A percentile compares a stretch with the other conserved stretches of the same genome.
Evolutionary conservation across 2,113 vertebrate species (phyloP).

Genomic region (Empidonax alnorum): DNA sequence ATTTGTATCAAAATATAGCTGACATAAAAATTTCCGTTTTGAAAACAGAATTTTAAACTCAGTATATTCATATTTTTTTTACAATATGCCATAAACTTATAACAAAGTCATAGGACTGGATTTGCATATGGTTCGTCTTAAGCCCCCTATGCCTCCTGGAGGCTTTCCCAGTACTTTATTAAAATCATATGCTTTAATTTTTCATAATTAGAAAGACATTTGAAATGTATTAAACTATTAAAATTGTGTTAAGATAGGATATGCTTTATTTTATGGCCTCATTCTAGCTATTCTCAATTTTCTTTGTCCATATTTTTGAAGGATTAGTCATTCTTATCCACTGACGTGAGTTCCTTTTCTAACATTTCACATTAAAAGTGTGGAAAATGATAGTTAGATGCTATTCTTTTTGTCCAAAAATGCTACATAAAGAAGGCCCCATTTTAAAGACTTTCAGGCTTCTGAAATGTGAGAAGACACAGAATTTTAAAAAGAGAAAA

Average conservation of each 20-base stretch:
- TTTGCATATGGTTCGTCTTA: not conserved
- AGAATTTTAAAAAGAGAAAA: constrained; percentile 48
- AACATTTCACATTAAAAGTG: not conserved
- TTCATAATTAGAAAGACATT: not conserved
- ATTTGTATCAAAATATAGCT: constrained; percentile 2
- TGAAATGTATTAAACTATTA: not conserved
- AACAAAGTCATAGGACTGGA: not conserved
- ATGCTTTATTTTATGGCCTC: not conserved
- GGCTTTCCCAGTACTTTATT: not conserved
- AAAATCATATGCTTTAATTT: not conserved
- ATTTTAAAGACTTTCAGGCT: constrained; percentile 22
- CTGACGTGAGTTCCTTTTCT: constrained; percentile 15
- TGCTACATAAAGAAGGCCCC: not conserved
- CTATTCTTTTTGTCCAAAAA: constrained; percentile 36
- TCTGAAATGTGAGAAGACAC: constrained; percentile 56
- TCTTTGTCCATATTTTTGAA: constrained; percentile 15
- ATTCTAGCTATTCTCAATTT: not conserved
- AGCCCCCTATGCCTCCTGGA: not conserved
- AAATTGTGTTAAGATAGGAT: not conserved
- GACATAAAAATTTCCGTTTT: constrained; percentile 1
- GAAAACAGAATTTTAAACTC: not conserved
- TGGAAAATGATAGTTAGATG: not conserved
- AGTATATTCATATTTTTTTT: not conserved
- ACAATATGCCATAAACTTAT: not conserved
- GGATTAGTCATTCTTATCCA: constrained; percentile 1